These are phyloP conservation scores for Leptinotarsa rubiginosa DNA, from an alignment of 2,888 invertebrate genomes.

Conservation along the genomic window DNA sequence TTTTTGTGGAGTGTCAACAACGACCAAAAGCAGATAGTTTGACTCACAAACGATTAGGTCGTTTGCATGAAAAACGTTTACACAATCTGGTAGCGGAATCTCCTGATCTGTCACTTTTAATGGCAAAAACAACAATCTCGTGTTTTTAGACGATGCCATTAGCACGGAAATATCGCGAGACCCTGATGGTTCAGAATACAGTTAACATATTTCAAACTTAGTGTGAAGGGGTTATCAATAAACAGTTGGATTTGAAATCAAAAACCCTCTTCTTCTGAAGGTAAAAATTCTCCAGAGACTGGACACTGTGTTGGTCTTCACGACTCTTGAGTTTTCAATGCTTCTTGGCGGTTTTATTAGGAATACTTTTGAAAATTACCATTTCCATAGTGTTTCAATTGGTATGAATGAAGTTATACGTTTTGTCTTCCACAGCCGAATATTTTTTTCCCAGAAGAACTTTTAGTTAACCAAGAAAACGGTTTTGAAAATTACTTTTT, in stretches of 20 bases:
- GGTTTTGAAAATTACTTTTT: too few relatives aligned
- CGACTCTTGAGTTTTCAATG: too few relatives aligned
- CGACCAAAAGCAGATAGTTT: not conserved
- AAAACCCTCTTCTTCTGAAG: not conserved
- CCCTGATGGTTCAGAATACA: not conserved
- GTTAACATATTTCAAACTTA: too few relatives aligned
- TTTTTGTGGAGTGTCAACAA: slow-evolving; percentile 13
- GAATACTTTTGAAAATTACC: too few relatives aligned
- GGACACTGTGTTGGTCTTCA: too few relatives aligned
- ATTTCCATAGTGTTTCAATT: too few relatives aligned
- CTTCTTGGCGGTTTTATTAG: too few relatives aligned
- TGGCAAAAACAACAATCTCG: not conserved
- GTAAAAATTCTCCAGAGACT: not conserved
- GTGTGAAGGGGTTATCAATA: too few relatives aligned
- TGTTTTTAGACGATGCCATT: not conserved
- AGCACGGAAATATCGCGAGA: not conserved
- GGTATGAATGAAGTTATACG: too few relatives aligned
- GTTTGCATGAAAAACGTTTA: not conserved
- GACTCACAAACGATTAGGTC: not conserved
- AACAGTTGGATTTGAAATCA: not conserved
- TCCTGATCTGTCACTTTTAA: not conserved
- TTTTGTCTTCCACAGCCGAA: too few relatives aligned
- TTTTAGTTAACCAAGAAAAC: too few relatives aligned
- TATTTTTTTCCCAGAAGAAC: too few relatives aligned
- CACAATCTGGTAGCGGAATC: slow-evolving; percentile 2